A percentile compares a stretch with the other conserved stretches of the same genome.
Conservation (phyloP, 2,888 invertebrate genomes). For the Tinea pellionella region DNA sequence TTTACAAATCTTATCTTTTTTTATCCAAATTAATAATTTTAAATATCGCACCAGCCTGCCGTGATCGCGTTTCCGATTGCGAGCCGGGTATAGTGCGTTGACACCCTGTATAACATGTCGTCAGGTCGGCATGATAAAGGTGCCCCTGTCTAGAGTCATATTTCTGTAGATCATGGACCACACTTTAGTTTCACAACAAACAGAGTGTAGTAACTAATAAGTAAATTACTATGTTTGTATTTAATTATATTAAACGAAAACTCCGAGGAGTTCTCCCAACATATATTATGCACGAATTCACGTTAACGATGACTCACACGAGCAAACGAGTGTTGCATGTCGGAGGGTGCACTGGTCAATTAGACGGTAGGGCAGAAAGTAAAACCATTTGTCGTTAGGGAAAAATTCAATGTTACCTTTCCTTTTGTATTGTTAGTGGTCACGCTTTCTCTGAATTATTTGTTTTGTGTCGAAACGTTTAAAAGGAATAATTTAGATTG, state of each 20-base stretch:
- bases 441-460: neutral
- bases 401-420: neutral
- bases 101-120: too few relatives aligned
- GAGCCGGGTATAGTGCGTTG: too few relatives aligned
- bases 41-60: too few relatives aligned
- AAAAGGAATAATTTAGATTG: neutral
- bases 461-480: neutral
- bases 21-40: too few relatives aligned
- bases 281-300: constrained; percentile 34
- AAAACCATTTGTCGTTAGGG: constrained; percentile 3
- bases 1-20: too few relatives aligned
- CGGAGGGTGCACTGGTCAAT: constrained; percentile 27
- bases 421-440: constrained; percentile 2
- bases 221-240: too few relatives aligned
- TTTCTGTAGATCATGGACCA: too few relatives aligned
- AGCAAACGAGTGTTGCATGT: neutral
- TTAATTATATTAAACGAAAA: neutral
- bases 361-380: constrained; percentile 20
- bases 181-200: too few relatives aligned
- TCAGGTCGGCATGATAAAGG: too few relatives aligned
- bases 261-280: constrained; percentile 17
- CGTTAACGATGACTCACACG: constrained; percentile 46
- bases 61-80: too few relatives aligned
- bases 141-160: too few relatives aligned
- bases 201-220: too few relatives aligned